phyloP scores from a whole-genome alignment of 2,797 vertebrate genomes.

The Cossypha dichroa region DNA sequence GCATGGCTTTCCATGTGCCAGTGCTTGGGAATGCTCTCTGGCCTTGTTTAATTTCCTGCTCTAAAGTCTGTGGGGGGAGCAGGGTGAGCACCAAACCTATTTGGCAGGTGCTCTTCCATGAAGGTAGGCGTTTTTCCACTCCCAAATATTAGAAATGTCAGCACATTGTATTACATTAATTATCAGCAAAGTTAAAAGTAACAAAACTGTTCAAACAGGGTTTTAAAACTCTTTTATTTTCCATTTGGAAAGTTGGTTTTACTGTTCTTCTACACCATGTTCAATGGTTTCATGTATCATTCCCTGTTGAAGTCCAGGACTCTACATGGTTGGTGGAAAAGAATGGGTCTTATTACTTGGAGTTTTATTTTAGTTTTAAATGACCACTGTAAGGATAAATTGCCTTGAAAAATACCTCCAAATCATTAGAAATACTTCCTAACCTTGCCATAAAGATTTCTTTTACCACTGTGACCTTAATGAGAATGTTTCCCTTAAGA shows the following conservation, averaged over 20 bases:
- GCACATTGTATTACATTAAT: background rate
- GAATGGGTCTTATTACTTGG: background rate
- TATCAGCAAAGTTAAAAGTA: background rate
- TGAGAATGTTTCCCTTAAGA: slow-evolving; percentile 36
- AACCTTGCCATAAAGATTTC: background rate
- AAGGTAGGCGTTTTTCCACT: background rate
- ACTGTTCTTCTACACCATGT: background rate
- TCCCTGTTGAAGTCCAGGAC: background rate
- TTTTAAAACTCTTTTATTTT: background rate
- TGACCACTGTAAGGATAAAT: slow-evolving; percentile 29
- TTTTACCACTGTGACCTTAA: slow-evolving; percentile 20
- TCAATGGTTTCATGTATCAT: slow-evolving; percentile 1
- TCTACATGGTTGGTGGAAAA: background rate
- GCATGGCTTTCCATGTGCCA: accelerated
- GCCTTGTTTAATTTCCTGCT: background rate
- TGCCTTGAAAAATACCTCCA: slow-evolving; percentile 15
- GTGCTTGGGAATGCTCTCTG: accelerated
- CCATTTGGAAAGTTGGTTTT: background rate
- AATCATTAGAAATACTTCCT: slow-evolving; percentile 23
- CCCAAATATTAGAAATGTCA: background rate
- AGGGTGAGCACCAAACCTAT: background rate
- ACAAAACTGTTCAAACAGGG: background rate
- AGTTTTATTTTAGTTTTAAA: slow-evolving; percentile 38
- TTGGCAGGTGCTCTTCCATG: background rate
- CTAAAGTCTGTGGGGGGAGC: background rate